Evolutionary conservation across 2,797 vertebrate genomes (phyloP), one percentile per base, ranked within the genome.

Genomic region (Alcedo quadribrachys): DNA sequence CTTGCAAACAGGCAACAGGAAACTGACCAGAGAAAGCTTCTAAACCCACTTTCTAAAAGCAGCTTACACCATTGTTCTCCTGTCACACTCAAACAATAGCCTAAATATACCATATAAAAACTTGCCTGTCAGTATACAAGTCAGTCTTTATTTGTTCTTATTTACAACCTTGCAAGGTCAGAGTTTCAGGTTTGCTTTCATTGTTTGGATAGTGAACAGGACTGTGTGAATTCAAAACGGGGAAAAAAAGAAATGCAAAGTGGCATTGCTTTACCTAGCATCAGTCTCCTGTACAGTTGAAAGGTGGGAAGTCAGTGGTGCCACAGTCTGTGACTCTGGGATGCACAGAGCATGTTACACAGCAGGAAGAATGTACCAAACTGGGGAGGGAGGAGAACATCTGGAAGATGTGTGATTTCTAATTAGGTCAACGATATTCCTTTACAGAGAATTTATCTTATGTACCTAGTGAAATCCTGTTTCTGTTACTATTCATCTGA

Each of bases 101-200:
- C 71, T 90, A 90, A 92, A 95, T 90, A 95, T n/a, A 92, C 66
- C 58, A 51, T 58, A 54, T 58, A 93, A 85, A 86, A 94, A 43
- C 40, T 32, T 67, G 62, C 30, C 37, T 83, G 68, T 27, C 61
- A 53, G n/a, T 48, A 68, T 37, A 57, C 40, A 75, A 21, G 48
- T 62, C 63, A 86, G 40, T 63, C 81, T 93, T 77, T 69, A 84
- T 86, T 86, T 92, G 83, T 70, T 82, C 75, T 85, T 85, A 42
- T 66, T 91, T 75, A 69, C 81, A 71, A 62, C 71, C 35, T 78
- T 87, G 66, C 76, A 81, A 83, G 76, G 84, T 92, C 55, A 81
- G 84, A 61, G n/a, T 78, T 67, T 78, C 73, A 89, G 14, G 33
- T 89, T 90, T 94, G 48, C 60, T 83, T 83, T 89, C 60, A n/a